A percentile compares a stretch with the other conserved stretches of the same genome.
Evolutionary conservation across 2,113 vertebrate genomes (phyloP).

Genomic region (Gambusia affinis): DNA sequence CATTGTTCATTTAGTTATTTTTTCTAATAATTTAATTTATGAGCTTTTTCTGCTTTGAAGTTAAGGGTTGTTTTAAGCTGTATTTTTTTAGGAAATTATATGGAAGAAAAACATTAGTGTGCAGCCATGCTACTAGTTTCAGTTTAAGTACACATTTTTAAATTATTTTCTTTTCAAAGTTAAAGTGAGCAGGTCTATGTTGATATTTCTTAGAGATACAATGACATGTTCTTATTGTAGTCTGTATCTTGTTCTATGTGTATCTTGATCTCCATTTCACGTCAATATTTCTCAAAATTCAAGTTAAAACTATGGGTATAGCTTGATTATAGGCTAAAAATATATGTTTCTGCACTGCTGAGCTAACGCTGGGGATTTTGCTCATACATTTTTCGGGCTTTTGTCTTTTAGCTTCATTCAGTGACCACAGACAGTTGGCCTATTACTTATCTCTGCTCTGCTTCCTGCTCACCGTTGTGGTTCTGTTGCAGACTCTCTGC

Average conservation of each 20-base stretch:
- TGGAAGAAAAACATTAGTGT: not conserved
- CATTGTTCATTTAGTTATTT: not conserved
- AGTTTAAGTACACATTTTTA: not conserved
- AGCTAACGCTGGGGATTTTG: not conserved
- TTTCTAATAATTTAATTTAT: not conserved
- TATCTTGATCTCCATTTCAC: fast-evolving
- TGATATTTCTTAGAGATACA: slow-evolving; percentile 2
- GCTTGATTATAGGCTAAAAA: not conserved
- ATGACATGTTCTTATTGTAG: not conserved
- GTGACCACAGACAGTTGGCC: slow-evolving; percentile 28
- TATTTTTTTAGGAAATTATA: not conserved
- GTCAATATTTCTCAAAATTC: fast-evolving
- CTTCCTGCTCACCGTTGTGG: slow-evolving; percentile 45
- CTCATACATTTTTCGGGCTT: not conserved
- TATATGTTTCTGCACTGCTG: not conserved
- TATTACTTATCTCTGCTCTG: slow-evolving; percentile 54
- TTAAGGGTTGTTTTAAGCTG: not conserved
- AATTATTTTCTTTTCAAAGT: not conserved
- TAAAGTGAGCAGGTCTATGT: not conserved
- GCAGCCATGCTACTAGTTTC: not conserved
- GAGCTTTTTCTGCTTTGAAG: not conserved
- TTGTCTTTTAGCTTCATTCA: slow-evolving; percentile 21
- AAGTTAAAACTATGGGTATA: slow-evolving; percentile 3
- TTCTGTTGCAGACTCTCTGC: slow-evolving; percentile 40
- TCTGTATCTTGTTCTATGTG: not conserved